A percentile compares a stretch with the other conserved stretches of the same genome.
Conservation (phyloP, 2,113 vertebrate genomes). For the Turnix velox region DNA sequence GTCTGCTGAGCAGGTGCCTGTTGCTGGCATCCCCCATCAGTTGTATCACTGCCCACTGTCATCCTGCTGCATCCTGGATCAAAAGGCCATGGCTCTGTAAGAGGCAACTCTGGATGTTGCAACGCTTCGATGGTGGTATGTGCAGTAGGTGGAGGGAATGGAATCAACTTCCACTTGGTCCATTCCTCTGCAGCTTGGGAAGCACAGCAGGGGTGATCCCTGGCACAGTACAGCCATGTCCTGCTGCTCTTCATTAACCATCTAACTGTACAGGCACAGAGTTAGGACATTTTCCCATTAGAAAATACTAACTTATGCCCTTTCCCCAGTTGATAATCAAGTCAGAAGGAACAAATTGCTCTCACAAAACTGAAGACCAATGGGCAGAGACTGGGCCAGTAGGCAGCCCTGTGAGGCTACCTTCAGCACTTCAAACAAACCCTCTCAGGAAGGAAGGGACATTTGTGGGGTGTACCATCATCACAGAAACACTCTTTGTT, state of each 20-base stretch:
- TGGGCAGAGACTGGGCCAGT: fast-evolving
- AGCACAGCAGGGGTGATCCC: no score
- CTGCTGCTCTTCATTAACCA: neutral
- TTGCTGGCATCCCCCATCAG: neutral
- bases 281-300: neutral
- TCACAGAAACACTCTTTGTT: neutral
- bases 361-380: neutral
- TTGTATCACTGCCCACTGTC: neutral
- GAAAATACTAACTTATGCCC: neutral
- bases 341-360: neutral
- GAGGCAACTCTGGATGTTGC: neutral
- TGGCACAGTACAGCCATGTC: fast-evolving
- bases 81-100: neutral
- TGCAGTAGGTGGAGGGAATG: neutral
- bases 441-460: neutral
- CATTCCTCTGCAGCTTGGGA: no score
- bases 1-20: neutral
- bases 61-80: neutral
- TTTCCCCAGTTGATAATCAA: neutral
- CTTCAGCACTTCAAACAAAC: neutral
- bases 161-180: neutral
- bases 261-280: neutral
- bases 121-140: fast-evolving
- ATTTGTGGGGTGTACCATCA: no score
- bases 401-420: neutral